Evolutionary conservation across 2,113 vertebrate genomes (phyloP).

Genomic region (Hypocryptadius cinnamomeus): DNA sequence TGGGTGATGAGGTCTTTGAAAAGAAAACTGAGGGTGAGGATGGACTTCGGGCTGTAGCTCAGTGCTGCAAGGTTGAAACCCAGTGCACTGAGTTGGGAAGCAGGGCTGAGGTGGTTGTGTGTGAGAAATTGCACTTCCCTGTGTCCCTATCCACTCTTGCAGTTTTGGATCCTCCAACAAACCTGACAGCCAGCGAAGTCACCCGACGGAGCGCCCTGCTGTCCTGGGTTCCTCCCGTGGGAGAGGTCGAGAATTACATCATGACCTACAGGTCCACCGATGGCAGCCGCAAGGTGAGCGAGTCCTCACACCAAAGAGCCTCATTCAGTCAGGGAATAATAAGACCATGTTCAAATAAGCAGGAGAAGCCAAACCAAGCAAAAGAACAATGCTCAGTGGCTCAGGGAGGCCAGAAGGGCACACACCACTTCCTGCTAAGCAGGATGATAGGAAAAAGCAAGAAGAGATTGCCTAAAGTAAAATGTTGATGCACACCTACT

Average conservation of each 20-base stretch:
- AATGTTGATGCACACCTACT: neutral
- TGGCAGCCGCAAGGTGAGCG: conserved; percentile 86
- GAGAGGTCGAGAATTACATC: conserved; percentile 93
- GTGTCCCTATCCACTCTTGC: neutral
- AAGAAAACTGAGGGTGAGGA: neutral
- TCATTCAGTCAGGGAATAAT: neutral
- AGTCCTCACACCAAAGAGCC: neutral
- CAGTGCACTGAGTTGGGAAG: neutral
- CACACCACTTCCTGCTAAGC: neutral
- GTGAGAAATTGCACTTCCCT: neutral
- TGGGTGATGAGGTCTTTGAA: neutral
- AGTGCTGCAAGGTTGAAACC: neutral
- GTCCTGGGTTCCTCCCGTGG: conserved; percentile 88
- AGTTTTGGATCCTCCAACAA: conserved; percentile 91
- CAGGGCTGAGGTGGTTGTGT: neutral
- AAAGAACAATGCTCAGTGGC: rapidly evolving
- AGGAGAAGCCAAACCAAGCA: neutral
- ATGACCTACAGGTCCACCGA: conserved; percentile 86
- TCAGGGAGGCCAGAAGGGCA: neutral
- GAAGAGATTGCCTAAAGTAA: neutral
- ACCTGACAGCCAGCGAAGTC: conserved; percentile 90
- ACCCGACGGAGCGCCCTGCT: conserved; percentile 88
- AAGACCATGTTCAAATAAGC: neutral
- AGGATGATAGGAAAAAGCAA: neutral
- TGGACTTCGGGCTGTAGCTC: neutral